Base-by-base conservation (phyloP, 2,113 vertebrate species). In the Microcebus murinus region DNA sequence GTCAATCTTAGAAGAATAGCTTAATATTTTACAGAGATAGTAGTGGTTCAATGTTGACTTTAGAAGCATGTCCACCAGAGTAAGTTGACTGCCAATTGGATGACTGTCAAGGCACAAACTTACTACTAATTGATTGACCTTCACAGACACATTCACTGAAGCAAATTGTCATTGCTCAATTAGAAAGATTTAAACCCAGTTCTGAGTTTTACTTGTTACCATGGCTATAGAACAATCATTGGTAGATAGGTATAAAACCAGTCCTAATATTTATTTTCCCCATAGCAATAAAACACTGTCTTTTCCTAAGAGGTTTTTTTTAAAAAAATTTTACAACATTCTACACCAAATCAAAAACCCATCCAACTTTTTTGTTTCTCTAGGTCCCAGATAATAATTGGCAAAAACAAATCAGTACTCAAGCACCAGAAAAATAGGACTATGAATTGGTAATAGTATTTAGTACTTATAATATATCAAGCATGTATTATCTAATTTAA, bases 111-210 rank as follows among this genome's bases (percentile, higher is more conserved):
- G 39, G 68, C 9, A 39, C 39, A n/a, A 65, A 31, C 71, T 87
- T 65, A 63, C 90, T 82, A 55, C n/a, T 83, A 71, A 93, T 25
- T 92, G 85, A 95, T n/a, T 71, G 88, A 68, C 76, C 86, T 95
- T 83, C 59, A 55, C 59, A n/a, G 50, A 67, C 45, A 36, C 45
- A 76, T 29, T 96, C 87, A 87, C 59, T 25, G 25, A 91, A 86
- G 82, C 42, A 65, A 61, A 61, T 71, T 91, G 82, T 57, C 91
- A 91, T 91, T 91, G 82, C 76, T 87, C 67, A 82, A 57, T 77
- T 76, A 71, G 15, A 79, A 4, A 87, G 65, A 55, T 76, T 77
- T 77, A 87, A 91, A 91, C 83, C n/a, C 52, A 91, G 52, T 18
- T 77, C 45, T 68, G 52, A 91, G 76, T 76, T 71, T 76, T 45